These are phyloP conservation scores for Rhinolophus sinicus DNA, from an alignment of 2,113 vertebrate species.

Conservation along the genomic window DNA sequence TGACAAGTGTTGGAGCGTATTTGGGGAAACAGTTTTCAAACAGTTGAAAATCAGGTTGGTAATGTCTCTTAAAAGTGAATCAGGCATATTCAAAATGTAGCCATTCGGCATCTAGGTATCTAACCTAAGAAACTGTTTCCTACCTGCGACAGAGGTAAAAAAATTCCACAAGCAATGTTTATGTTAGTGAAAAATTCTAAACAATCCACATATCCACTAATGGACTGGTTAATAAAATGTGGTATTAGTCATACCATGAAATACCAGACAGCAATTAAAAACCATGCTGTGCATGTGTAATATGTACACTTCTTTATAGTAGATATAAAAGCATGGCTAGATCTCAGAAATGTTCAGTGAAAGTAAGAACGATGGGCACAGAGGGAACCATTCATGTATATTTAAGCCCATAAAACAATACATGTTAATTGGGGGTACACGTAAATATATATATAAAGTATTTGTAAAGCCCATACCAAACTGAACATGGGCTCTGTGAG, in stretches of 20 bases:
- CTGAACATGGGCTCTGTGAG: neutral
- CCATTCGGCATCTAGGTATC: neutral
- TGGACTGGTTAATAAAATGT: neutral
- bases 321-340: no score
- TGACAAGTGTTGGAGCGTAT: neutral
- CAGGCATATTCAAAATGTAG: neutral
- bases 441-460: neutral
- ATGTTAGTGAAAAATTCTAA: neutral
- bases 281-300: neutral
- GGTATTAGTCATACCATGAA: neutral
- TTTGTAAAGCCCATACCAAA: neutral
- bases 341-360: neutral
- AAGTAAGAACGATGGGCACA: neutral
- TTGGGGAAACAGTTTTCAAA: neutral
- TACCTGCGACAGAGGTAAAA: neutral
- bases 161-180: neutral
- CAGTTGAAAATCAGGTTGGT: neutral
- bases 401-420: neutral
- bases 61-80: neutral
- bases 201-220: neutral
- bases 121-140: neutral
- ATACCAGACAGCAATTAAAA: neutral
- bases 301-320: no score
- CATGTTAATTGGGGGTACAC: neutral
- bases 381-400: neutral